A percentile compares a stretch with the other conserved stretches of the same genome.
Conservation (phyloP, 2,888 invertebrate genomes). For the Phengaris alcon region DNA sequence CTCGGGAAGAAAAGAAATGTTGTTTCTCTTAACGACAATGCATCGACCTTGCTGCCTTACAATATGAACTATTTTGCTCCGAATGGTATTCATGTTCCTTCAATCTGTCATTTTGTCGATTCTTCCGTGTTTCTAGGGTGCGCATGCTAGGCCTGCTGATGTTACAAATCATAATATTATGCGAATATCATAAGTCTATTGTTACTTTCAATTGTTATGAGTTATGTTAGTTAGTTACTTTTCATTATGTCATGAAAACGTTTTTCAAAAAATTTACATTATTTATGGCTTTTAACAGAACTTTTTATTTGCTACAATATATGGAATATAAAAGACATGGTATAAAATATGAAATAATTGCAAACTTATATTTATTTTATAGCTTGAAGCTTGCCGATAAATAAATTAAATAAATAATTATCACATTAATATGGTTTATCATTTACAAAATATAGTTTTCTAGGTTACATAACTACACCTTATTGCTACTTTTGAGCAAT, state of each 20-base stretch:
- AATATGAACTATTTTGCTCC: too few relatives aligned
- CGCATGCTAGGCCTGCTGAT: too few relatives aligned
- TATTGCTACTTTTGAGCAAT: not conserved
- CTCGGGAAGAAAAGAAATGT: too few relatives aligned
- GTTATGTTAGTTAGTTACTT: too few relatives aligned
- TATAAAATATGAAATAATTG: not conserved
- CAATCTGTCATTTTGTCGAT: too few relatives aligned
- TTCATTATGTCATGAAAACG: not conserved
- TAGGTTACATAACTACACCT: not conserved
- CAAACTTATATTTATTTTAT: not conserved
- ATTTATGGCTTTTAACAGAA: not conserved
- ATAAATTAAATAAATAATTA: slow-evolving; percentile 6
- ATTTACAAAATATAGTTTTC: not conserved
- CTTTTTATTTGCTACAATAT: not conserved
- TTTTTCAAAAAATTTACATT: not conserved
- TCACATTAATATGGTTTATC: not conserved
- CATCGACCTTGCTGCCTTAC: too few relatives aligned
- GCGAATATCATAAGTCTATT: not conserved
- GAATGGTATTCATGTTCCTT: too few relatives aligned
- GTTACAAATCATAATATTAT: too few relatives aligned
- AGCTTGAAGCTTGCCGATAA: not conserved
- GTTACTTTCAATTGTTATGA: not conserved
- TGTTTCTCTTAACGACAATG: too few relatives aligned
- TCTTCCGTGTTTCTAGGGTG: too few relatives aligned
- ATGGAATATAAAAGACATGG: not conserved